Conservation (phyloP, 2,888 invertebrate species). For the Torymus auratus region DNA sequence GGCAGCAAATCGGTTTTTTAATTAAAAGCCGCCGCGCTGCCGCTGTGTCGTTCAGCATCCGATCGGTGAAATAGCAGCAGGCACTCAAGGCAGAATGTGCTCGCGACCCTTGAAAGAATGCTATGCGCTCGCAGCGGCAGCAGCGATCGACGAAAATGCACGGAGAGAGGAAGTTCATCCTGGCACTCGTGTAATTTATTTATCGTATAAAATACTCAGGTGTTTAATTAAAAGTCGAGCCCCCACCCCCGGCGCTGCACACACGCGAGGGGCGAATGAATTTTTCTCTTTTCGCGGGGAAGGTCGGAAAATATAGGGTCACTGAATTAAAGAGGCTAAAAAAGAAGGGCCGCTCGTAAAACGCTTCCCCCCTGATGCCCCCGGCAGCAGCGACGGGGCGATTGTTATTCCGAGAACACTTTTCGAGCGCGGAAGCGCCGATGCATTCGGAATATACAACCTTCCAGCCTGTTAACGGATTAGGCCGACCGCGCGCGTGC, state of each 20-base stretch:
- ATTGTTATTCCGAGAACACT: constrained; percentile 29
- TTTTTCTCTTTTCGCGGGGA: constrained; percentile 18
- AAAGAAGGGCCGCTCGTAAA: constrained; percentile 26
- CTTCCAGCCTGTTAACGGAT: constrained; percentile 28
- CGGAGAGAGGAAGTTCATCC: background rate
- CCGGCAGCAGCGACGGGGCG: background rate
- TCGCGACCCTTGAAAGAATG: no score
- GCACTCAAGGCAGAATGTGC: background rate
- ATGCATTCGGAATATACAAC: constrained; percentile 37
- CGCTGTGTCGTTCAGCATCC: no score
- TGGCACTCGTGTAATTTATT: constrained; percentile 34
- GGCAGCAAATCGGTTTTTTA: no score
- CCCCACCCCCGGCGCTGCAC: background rate
- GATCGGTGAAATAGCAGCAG: no score
- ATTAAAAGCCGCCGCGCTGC: no score
- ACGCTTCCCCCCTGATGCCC: background rate
- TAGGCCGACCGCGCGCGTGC: constrained; percentile 6
- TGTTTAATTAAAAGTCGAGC: constrained; percentile 43
- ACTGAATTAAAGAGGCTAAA: constrained; percentile 17
- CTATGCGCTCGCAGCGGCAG: no score
- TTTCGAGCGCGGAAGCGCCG: constrained; percentile 26
- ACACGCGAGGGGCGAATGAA: background rate
- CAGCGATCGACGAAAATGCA: no score
- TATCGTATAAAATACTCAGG: constrained; percentile 28
- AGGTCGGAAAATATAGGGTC: constrained; percentile 21